phyloP scores from a whole-genome alignment of 2,797 vertebrate species.

The Helicolenus hilgendorfi region DNA sequence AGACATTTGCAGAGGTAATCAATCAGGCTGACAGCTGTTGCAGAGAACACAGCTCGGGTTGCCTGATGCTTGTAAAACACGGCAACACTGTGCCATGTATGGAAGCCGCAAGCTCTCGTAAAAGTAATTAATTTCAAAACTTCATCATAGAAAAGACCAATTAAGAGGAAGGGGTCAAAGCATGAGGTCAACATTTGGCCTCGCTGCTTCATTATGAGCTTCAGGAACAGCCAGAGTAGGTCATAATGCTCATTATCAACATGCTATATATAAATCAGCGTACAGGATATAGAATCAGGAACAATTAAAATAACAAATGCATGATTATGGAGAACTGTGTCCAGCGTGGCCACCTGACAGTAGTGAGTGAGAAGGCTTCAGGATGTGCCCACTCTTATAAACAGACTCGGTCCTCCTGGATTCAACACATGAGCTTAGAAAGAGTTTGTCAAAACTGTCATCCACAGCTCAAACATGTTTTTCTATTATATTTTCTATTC shows the following conservation, averaged over 20 bases:
- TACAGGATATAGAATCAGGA: neutral
- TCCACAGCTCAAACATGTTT: neutral
- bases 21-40: slow-evolving; percentile 78
- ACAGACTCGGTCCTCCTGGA: slow-evolving; percentile 15
- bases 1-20: slow-evolving; percentile 83
- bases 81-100: neutral
- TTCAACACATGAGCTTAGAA: neutral
- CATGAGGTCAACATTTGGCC: slow-evolving; percentile 15
- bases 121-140: slow-evolving; percentile 70
- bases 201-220: slow-evolving; percentile 29
- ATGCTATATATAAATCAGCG: slow-evolving; percentile 33
- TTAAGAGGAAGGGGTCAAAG: slow-evolving; percentile 59
- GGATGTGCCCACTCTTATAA: slow-evolving; percentile 1
- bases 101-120: slow-evolving; percentile 12
- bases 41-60: slow-evolving; percentile 1
- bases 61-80: slow-evolving; percentile 51
- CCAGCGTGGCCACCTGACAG: neutral
- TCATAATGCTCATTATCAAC: slow-evolving; percentile 32
- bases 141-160: slow-evolving; percentile 53
- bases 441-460: slow-evolving; percentile 38
- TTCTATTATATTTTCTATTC: neutral
- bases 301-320: slow-evolving; percentile 31
- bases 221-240: slow-evolving; percentile 8
- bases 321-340: neutral
- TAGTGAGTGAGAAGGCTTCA: neutral